Conservation (phyloP, 64 coral and sea anemone genomes). For the Dendrophyllia cribrosa region DNA sequence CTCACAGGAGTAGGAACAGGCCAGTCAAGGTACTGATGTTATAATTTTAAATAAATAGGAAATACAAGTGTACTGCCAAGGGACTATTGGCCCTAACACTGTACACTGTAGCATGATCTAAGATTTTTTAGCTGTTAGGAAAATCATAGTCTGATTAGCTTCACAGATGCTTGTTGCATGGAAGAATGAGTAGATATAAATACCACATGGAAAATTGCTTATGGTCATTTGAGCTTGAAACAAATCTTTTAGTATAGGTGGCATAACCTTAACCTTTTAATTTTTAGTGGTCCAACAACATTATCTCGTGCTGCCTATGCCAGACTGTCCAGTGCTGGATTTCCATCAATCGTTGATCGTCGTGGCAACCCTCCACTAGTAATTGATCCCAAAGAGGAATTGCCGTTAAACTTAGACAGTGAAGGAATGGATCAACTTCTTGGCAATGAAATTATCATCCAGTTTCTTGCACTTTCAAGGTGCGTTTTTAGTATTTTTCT, state of each 20-base stretch:
- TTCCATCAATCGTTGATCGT: constrained; percentile 85
- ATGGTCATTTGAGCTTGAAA: too few species aligned
- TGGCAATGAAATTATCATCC: constrained; percentile 93
- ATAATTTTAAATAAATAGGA: background rate
- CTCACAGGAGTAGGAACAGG: constrained; percentile 36
- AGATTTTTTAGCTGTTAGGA: too few species aligned
- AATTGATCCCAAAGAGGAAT: constrained; percentile 77
- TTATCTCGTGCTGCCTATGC: constrained; percentile 92
- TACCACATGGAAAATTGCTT: too few species aligned
- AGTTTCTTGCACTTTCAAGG: constrained; percentile 95
- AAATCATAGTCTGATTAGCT: too few species aligned
- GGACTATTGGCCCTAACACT: too few species aligned
- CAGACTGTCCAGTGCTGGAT: constrained; percentile 87
- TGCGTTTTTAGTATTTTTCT: background rate
- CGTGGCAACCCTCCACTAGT: constrained; percentile 89
- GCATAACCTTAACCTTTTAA: background rate
- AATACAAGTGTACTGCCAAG: too few species aligned
- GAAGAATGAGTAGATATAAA: too few species aligned
- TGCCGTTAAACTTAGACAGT: constrained; percentile 68
- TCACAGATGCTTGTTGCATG: too few species aligned
- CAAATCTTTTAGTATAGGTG: too few species aligned
- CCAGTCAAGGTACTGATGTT: constrained; percentile 32
- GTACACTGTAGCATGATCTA: too few species aligned
- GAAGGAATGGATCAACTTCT: constrained; percentile 80
- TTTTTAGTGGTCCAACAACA: constrained; percentile 35